Percentiles rank a stretch among this genome's conserved stretches.
Evolutionary conservation across 2,797 vertebrate genomes (phyloP).

Genomic region (Sebastes vulpes): DNA sequence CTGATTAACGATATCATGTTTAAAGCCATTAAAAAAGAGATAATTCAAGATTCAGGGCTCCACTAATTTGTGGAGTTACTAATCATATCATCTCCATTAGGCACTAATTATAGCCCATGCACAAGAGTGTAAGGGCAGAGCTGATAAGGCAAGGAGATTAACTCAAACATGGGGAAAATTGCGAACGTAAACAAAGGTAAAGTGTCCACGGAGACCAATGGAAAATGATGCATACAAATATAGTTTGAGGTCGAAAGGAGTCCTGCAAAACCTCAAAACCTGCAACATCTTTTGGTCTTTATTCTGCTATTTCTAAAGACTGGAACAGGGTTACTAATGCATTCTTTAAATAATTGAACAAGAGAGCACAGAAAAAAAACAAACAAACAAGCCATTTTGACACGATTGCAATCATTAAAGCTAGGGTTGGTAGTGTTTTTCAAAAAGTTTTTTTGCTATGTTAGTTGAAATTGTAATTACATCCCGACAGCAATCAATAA

Average conservation of each 20-base stretch:
- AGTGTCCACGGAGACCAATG: slow-evolving; percentile 2
- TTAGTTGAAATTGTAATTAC: not conserved
- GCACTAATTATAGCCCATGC: slow-evolving; percentile 49
- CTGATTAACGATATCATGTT: slow-evolving; percentile 30
- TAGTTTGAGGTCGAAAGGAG: not conserved
- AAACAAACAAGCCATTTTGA: not conserved
- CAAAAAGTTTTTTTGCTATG: not conserved
- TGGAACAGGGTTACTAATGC: not conserved
- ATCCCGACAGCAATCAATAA: too few species aligned
- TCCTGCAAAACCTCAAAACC: not conserved
- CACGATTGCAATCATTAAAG: not conserved
- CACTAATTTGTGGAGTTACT: slow-evolving; percentile 44
- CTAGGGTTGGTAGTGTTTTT: not conserved
- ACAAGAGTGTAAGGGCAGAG: slow-evolving; percentile 2
- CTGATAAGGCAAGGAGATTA: slow-evolving; percentile 37
- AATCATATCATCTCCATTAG: slow-evolving; percentile 49
- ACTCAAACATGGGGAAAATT: slow-evolving; percentile 13
- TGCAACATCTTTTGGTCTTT: not conserved
- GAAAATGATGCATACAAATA: not conserved
- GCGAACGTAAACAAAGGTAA: not conserved
- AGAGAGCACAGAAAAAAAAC: not conserved
- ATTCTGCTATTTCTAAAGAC: not conserved
- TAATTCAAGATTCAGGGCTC: slow-evolving; percentile 28
- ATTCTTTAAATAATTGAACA: not conserved
- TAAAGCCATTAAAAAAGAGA: slow-evolving; percentile 2